These are phyloP conservation scores for Struthidea cinerea DNA, from an alignment of 2,113 vertebrate genomes.

Conservation along the genomic window DNA sequence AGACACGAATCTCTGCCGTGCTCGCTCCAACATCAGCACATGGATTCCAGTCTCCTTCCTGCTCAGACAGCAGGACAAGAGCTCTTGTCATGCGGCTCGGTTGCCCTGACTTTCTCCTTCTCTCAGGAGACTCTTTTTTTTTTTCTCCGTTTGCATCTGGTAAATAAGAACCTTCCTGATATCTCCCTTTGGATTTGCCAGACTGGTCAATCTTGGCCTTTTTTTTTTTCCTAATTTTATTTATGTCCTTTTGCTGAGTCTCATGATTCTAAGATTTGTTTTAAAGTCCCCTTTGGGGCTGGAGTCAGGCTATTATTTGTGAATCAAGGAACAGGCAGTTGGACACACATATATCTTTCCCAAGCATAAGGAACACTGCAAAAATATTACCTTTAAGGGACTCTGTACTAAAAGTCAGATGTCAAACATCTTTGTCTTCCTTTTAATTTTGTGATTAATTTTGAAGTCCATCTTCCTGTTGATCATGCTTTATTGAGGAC, in stretches of 20 bases:
- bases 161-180: constrained; percentile 5
- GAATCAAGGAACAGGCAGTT: not conserved
- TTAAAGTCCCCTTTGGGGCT: not conserved
- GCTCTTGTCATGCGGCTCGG: not conserved
- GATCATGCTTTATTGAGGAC: not conserved
- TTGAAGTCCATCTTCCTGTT: not conserved
- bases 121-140: not conserved
- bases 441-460: not conserved
- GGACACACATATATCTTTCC: not conserved
- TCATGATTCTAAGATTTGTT: not conserved
- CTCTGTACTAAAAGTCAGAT: not conserved
- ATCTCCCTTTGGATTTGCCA: not conserved
- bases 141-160: not conserved
- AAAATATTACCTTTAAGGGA: not conserved
- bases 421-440: not conserved
- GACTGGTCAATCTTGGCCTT: not conserved
- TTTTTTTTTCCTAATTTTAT: not conserved
- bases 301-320: not conserved
- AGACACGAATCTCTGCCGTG: not conserved
- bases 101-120: not conserved
- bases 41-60: not conserved
- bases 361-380: not conserved
- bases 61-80: not conserved
- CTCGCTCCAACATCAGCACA: not conserved
- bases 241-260: constrained; percentile 10